Conservation (phyloP, 2,797 vertebrate genomes). For the Amphiprion clarkii region DNA sequence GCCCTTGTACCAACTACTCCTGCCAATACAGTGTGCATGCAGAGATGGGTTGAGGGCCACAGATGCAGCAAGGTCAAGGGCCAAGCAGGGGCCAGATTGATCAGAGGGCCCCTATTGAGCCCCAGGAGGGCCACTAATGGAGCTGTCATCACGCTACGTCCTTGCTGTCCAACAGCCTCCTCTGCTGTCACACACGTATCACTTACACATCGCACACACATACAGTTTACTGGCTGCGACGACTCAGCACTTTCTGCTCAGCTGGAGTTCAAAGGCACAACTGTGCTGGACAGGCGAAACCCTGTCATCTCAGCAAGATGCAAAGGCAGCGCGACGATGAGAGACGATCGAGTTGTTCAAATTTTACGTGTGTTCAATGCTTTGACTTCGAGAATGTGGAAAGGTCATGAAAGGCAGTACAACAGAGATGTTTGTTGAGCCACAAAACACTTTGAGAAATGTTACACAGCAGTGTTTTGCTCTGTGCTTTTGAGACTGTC, state of each 20-base stretch:
- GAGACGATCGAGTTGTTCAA: conserved; percentile 48
- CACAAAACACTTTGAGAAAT: conserved; percentile 12
- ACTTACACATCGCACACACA: conserved; percentile 34
- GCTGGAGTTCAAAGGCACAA: conserved; percentile 67
- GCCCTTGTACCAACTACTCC: conserved; percentile 61
- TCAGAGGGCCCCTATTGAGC: conserved; percentile 65
- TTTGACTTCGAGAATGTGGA: conserved; percentile 30
- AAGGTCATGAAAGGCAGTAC: conserved; percentile 27
- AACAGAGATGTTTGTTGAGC: conserved; percentile 11
- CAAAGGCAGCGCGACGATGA: conserved; percentile 7
- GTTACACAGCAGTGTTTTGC: conserved; percentile 25
- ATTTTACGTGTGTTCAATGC: conserved; percentile 26
- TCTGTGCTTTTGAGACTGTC: conserved; percentile 13
- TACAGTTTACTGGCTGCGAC: conserved; percentile 40
- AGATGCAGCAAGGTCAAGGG: conserved; percentile 54
- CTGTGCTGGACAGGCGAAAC: conserved; percentile 46
- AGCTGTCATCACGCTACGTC: conserved; percentile 75
- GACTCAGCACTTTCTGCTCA: conserved; percentile 74
- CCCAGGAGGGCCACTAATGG: conserved; percentile 73
- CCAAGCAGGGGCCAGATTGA: conserved; percentile 74
- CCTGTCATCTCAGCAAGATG: conserved; percentile 50
- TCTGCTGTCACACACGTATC: conserved; percentile 69
- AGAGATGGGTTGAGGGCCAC: conserved; percentile 40
- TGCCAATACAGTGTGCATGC: conserved; percentile 38
- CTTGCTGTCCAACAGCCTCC: conserved; percentile 76